Evolutionary conservation across 1,140 invertebrate genomes (phyloP).

Genomic region (Drosophila dunni): DNA sequence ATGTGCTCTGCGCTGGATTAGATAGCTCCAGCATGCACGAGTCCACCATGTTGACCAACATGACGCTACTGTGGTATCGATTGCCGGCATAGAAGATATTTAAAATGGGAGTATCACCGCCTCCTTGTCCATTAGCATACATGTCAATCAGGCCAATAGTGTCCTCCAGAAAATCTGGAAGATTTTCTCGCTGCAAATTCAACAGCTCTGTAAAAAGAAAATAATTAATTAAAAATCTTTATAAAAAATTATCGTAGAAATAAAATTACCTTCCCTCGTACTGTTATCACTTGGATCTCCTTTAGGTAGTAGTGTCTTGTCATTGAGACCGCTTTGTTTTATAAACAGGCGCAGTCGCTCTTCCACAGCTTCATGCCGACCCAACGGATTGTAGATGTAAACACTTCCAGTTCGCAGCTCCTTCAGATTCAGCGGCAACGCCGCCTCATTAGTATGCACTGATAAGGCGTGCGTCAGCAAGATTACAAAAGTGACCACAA

Average conservation of each 20-base stretch:
- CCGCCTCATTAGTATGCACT: slow-evolving; percentile 56
- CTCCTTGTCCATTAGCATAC: slow-evolving; percentile 23
- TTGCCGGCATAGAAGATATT: slow-evolving; percentile 70
- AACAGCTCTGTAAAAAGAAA: slow-evolving; percentile 46
- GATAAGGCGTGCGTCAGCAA: slow-evolving; percentile 66
- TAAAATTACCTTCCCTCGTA: background rate
- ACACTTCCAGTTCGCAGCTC: slow-evolving; percentile 56
- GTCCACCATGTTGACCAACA: slow-evolving; percentile 73
- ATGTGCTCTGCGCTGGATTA: background rate
- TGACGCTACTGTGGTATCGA: slow-evolving; percentile 78
- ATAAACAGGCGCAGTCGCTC: slow-evolving; percentile 60
- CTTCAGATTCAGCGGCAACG: slow-evolving; percentile 52
- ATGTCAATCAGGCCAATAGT: slow-evolving; percentile 69
- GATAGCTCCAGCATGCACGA: slow-evolving; percentile 57
- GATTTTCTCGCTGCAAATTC: slow-evolving; percentile 60
- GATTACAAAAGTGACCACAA: slow-evolving; percentile 50
- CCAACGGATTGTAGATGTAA: slow-evolving; percentile 65
- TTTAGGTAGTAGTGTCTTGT: slow-evolving; percentile 40
- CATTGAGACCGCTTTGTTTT: slow-evolving; percentile 48
- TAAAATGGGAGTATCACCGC: slow-evolving; percentile 21
- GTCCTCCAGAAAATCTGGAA: slow-evolving; percentile 69
- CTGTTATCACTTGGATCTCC: slow-evolving; percentile 40
- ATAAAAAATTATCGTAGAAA: background rate
- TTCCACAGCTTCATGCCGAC: slow-evolving; percentile 54
- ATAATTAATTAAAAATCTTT: background rate